Conservation (phyloP, 2,888 invertebrate species). For the Watsonalla binaria region DNA sequence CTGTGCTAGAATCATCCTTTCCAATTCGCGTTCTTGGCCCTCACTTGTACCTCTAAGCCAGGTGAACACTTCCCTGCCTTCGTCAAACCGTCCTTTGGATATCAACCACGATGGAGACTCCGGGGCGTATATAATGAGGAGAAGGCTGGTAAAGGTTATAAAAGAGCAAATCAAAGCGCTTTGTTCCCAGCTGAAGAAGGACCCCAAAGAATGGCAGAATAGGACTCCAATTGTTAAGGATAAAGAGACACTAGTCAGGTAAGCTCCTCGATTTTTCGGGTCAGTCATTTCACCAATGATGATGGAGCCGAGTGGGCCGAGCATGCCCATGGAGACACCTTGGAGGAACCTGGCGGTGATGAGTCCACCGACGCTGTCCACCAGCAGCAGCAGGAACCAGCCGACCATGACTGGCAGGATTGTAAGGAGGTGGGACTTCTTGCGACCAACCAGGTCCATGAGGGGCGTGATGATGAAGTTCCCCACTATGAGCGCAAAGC, state of each 20-base stretch:
- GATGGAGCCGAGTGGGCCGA: conserved; percentile 74
- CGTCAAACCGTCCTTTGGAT: conserved; percentile 72
- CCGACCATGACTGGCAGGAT: conserved; percentile 75
- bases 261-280: conserved; percentile 80
- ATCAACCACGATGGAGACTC: conserved; percentile 85
- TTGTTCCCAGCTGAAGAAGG: conserved; percentile 78
- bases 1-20: conserved; percentile 65
- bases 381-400: conserved; percentile 77
- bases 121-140: conserved; percentile 76
- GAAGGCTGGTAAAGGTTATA: conserved; percentile 68
- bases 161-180: conserved; percentile 74
- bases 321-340: conserved; percentile 77
- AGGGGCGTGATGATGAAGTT: conserved; percentile 77
- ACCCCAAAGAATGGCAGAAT: conserved; percentile 80
- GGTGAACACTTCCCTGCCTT: conserved; percentile 77
- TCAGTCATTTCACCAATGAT: conserved; percentile 80
- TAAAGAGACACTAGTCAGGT: conserved; percentile 79
- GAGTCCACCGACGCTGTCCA: conserved; percentile 61
- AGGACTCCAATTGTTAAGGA: conserved; percentile 81
- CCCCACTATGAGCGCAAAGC: conserved; percentile 79
- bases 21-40: conserved; percentile 61
- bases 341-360: conserved; percentile 74
- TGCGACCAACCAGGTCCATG: conserved; percentile 78
- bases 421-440: conserved; percentile 72
- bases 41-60: conserved; percentile 75